These are phyloP conservation scores for Tinea trinotella DNA, from an alignment of 2,888 invertebrate species.

Conservation along the genomic window DNA sequence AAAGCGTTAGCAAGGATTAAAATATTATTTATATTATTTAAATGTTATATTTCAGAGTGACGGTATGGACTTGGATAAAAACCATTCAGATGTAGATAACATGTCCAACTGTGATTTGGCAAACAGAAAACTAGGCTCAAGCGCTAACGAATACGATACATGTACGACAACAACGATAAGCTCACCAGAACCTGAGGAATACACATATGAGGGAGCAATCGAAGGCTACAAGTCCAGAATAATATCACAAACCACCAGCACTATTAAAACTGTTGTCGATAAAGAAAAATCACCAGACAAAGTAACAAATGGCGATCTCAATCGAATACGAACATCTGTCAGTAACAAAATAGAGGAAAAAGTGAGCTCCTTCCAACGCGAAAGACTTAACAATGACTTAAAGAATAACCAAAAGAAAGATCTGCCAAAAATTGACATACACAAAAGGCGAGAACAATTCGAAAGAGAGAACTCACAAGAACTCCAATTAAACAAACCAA, in stretches of 20 bases:
- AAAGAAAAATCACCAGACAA: constrained; percentile 64
- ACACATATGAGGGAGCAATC: constrained; percentile 90
- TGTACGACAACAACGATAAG: constrained; percentile 78
- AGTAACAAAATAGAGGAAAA: constrained; percentile 76
- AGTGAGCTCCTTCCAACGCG: constrained; percentile 72
- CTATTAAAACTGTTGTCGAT: constrained; percentile 57
- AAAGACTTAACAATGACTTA: constrained; percentile 53
- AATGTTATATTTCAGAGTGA: constrained; percentile 64
- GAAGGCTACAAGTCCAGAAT: constrained; percentile 88
- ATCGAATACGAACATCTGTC: constrained; percentile 62
- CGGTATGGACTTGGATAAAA: constrained; percentile 70
- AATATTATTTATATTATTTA: too few species aligned
- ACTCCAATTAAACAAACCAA: constrained; percentile 61
- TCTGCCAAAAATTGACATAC: constrained; percentile 85
- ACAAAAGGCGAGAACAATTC: constrained; percentile 86
- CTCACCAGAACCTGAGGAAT: constrained; percentile 82
- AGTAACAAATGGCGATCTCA: constrained; percentile 43
- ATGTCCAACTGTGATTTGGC: constrained; percentile 54
- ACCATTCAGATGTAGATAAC: constrained; percentile 67
- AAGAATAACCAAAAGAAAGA: constrained; percentile 68
- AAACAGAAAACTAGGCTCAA: constrained; percentile 63
- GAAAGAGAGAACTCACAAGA: constrained; percentile 77
- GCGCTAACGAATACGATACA: constrained; percentile 76
- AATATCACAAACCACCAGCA: constrained; percentile 72
- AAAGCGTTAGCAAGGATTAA: too few species aligned